Evolutionary conservation across 2,888 invertebrate genomes (phyloP).

Genomic region (Ditylenchus weischeri): DNA sequence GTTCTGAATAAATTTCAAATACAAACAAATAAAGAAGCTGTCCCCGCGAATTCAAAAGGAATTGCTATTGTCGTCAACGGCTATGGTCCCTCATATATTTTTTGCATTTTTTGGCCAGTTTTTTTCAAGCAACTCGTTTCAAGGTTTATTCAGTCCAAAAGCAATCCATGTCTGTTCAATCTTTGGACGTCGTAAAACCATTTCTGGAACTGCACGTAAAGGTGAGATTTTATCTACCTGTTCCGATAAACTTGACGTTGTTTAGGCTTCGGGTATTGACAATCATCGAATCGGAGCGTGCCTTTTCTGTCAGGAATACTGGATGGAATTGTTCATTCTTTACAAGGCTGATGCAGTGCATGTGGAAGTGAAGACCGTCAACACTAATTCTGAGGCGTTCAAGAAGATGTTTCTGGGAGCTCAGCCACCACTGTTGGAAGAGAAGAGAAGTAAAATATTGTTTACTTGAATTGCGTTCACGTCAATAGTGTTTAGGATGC

Average conservation of each 20-base stretch:
- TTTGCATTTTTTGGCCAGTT: no score
- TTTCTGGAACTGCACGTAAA: constrained; percentile 56
- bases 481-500: constrained; percentile 22
- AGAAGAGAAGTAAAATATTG: constrained; percentile 52
- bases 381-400: constrained; percentile 58
- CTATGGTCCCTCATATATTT: no score
- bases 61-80: no score
- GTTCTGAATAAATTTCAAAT: no score
- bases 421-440: constrained; percentile 59
- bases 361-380: constrained; percentile 41
- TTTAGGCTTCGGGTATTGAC: constrained; percentile 93
- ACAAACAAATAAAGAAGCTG: no score
- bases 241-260: background rate
- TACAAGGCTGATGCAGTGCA: constrained; percentile 57
- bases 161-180: no score
- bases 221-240: constrained; percentile 23
- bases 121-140: no score
- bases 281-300: constrained; percentile 78
- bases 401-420: constrained; percentile 58
- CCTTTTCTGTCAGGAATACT: constrained; percentile 59
- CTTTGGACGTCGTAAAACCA: constrained; percentile 38
- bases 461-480: constrained; percentile 1
- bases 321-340: constrained; percentile 80
- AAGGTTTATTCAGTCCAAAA: no score
- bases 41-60: no score